These are phyloP conservation scores for Pangasius mekongensis DNA, from an alignment of 2,797 vertebrate genomes.

Conservation along the genomic window DNA sequence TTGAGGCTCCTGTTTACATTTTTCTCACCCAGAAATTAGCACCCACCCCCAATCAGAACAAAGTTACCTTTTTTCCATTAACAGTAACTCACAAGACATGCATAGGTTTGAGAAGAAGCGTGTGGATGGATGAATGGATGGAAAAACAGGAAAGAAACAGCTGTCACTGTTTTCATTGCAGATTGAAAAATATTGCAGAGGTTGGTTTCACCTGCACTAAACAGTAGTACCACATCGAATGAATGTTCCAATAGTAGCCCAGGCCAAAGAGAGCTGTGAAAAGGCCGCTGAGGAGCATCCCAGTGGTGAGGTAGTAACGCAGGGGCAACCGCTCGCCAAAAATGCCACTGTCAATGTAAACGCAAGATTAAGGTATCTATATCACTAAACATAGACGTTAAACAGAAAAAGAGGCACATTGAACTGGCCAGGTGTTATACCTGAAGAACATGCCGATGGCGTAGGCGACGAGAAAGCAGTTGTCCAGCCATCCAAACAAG, in stretches of 20 bases:
- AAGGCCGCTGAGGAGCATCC: constrained; percentile 90
- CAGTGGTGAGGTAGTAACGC: constrained; percentile 88
- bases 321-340: constrained; percentile 94
- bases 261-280: constrained; percentile 90
- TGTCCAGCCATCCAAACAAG: constrained; percentile 89
- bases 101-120: background rate
- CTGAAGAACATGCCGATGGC: constrained; percentile 98
- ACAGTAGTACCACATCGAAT: constrained; percentile 88
- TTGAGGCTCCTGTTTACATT: background rate
- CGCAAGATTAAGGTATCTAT: too few relatives aligned
- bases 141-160: background rate
- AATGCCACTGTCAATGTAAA: constrained; percentile 80
- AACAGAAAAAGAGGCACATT: background rate
- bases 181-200: background rate
- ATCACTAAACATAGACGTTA: background rate
- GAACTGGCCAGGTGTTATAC: constrained; percentile 59
- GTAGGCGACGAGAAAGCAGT: constrained; percentile 93
- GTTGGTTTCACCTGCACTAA: constrained; percentile 83
- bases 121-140: background rate
- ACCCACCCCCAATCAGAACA: background rate
- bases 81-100: background rate
- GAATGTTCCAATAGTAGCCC: constrained; percentile 92
- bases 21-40: background rate
- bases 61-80: background rate
- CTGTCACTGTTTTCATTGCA: background rate